Evolutionary conservation across 2,797 vertebrate genomes (phyloP).

Genomic region (Cygnus olor): DNA sequence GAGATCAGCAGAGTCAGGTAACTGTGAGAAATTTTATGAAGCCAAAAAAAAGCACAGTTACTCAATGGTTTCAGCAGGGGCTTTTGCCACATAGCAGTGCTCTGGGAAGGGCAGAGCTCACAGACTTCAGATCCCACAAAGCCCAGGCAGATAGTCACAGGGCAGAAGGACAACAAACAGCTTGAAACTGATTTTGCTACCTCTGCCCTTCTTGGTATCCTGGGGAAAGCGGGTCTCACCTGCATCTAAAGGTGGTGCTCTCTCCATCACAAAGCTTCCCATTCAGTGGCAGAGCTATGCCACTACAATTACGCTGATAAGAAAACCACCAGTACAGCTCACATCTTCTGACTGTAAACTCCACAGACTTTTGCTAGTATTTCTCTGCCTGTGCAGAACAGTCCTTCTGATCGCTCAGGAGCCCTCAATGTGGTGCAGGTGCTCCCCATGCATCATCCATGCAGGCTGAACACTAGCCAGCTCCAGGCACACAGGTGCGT

Average conservation of each 20-base stretch:
- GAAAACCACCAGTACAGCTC: neutral
- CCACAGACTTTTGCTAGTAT: neutral
- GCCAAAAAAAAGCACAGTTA: neutral
- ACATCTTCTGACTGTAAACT: neutral
- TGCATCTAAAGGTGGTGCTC: neutral
- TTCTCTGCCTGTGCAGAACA: neutral
- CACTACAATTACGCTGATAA: rapidly evolving
- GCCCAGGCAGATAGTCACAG: neutral
- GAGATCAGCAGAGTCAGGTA: neutral
- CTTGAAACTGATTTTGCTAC: neutral
- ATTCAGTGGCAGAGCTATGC: neutral
- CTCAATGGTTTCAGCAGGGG: neutral
- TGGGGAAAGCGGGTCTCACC: neutral
- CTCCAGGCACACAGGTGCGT: rapidly evolving
- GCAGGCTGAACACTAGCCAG: neutral
- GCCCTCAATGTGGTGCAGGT: neutral
- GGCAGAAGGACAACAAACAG: neutral
- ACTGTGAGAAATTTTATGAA: neutral
- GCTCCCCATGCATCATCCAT: rapidly evolving
- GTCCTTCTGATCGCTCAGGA: neutral
- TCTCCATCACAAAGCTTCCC: neutral
- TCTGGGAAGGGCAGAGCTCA: neutral
- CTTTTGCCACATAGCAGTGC: neutral
- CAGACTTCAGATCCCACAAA: neutral
- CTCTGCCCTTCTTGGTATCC: neutral